Evolutionary conservation across 2,797 vertebrate species (phyloP).

Genomic region (Enteromius afrohamiltoni): DNA sequence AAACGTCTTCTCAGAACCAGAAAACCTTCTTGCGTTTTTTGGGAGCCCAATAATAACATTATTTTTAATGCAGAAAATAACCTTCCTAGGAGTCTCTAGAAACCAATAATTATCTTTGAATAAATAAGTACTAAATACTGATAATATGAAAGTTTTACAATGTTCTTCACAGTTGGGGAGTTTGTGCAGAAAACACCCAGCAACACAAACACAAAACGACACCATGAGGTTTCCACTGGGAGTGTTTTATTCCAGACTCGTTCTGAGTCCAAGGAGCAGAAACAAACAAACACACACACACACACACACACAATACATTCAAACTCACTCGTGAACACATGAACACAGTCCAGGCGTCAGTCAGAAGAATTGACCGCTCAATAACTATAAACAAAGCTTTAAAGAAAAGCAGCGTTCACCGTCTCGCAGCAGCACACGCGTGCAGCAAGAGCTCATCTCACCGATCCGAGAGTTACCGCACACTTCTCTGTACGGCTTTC

Average conservation of each 20-base stretch:
- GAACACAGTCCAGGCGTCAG: constrained; percentile 37
- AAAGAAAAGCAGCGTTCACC: constrained; percentile 74
- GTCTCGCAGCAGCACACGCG: constrained; percentile 8
- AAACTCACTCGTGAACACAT: not conserved
- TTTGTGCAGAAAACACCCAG: constrained; percentile 1
- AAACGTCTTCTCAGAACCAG: not conserved
- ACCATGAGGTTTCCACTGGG: not conserved
- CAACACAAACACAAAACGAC: constrained; percentile 6
- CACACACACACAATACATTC: not conserved
- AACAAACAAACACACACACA: not conserved
- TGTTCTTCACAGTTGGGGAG: not conserved
- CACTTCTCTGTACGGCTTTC: not conserved
- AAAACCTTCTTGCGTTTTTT: not conserved
- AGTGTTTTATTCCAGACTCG: constrained; percentile 55
- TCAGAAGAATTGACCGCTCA: constrained; percentile 73
- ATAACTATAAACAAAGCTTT: constrained; percentile 75
- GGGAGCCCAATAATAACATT: not conserved
- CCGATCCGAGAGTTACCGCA: not conserved
- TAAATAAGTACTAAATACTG: no score
- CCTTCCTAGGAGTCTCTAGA: not conserved
- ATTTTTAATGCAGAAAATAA: not conserved
- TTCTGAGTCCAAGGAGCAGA: not conserved
- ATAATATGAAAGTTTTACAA: no score
- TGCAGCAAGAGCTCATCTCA: not conserved
- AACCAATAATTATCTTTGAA: no score